Evolutionary conservation across 2,113 vertebrate species (phyloP).

Genomic region (Anhinga anhinga): DNA sequence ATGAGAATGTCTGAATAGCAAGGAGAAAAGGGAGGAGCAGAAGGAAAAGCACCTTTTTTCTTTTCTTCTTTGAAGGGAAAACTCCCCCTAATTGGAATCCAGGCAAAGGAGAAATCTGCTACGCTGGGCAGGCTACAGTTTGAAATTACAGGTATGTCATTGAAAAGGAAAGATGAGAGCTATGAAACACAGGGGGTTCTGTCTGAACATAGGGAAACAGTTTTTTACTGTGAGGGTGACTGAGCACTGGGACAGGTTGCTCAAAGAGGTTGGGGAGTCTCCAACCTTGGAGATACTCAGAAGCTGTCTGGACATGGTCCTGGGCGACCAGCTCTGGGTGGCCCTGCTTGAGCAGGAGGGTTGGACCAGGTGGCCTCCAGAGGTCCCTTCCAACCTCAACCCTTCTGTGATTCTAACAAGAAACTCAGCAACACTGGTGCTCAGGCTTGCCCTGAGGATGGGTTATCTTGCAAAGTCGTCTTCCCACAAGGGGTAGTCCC

Average conservation of each 20-base stretch:
- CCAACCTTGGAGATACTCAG: neutral
- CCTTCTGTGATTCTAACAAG: neutral
- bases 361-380: neutral
- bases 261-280: neutral
- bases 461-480: neutral
- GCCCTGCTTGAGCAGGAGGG: neutral
- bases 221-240: neutral
- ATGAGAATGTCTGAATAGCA: neutral
- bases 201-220: neutral
- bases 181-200: too few relatives aligned
- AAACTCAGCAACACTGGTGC: neutral
- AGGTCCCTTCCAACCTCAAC: neutral
- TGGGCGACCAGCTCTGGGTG: neutral
- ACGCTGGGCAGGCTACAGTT: constrained; percentile 75
- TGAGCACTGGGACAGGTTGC: neutral
- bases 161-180: neutral
- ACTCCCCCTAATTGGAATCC: constrained; percentile 75
- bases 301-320: neutral
- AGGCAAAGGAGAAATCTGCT: constrained; percentile 71
- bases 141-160: constrained; percentile 74
- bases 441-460: neutral
- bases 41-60: neutral
- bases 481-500: neutral
- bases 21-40: neutral
- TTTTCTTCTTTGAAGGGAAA: constrained; percentile 70